These are phyloP conservation scores for Leucania comma DNA, from an alignment of 2,888 invertebrate species.

Conservation along the genomic window DNA sequence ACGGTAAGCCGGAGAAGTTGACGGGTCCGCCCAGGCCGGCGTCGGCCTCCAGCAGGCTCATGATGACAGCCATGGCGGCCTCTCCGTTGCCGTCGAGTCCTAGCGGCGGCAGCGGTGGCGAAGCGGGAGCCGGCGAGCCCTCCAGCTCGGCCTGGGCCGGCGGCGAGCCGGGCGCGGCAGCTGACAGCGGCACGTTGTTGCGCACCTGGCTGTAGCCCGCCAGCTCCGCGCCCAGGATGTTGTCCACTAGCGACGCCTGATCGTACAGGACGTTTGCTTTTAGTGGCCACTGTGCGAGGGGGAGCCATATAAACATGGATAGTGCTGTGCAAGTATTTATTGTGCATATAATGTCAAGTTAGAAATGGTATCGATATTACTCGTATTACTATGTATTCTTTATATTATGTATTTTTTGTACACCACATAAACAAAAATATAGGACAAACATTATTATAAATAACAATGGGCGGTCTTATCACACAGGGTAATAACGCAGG, in stretches of 20 bases:
- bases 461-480: too few species aligned
- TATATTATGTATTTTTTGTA: too few species aligned
- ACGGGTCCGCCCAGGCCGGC: conserved; percentile 97
- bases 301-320: conserved; percentile 13
- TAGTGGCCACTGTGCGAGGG: conserved; percentile 58
- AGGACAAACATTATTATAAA: too few species aligned
- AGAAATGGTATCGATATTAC: background rate
- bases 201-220: conserved; percentile 71
- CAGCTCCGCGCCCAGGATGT: conserved; percentile 72
- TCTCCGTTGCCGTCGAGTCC: conserved; percentile 95
- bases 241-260: conserved; percentile 78
- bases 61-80: conserved; percentile 97
- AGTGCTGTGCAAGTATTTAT: background rate
- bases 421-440: too few species aligned
- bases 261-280: conserved; percentile 57
- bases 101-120: conserved; percentile 76
- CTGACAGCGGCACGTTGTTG: conserved; percentile 81
- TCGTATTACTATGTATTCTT: too few species aligned
- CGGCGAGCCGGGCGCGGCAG: conserved; percentile 71
- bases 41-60: conserved; percentile 97
- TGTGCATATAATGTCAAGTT: background rate
- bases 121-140: conserved; percentile 63
- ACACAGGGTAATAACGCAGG: too few species aligned
- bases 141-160: conserved; percentile 46
- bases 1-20: conserved; percentile 96